Base-by-base conservation (phyloP, 2,113 vertebrate species). In the Zosterops borbonicus region DNA sequence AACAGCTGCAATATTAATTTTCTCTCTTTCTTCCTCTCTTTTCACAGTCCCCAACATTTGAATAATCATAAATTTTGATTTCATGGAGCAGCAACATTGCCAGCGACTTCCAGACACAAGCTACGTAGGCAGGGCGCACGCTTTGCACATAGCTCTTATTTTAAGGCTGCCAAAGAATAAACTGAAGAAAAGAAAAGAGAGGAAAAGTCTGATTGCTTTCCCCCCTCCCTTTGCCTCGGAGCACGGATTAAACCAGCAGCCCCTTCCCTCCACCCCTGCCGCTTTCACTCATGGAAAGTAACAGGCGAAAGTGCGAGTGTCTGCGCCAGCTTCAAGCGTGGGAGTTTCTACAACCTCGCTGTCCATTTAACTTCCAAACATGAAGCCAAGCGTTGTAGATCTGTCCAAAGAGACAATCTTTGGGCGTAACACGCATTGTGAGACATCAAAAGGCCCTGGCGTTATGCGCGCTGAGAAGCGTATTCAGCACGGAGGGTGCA, bases 1-100 rank as follows among this genome's bases (percentile, higher is more conserved):
- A 99, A 99, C 99, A 99, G 99, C 99, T 99, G 99, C 99, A 99
- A 98, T 98, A 99, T 99, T 99, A 98, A 98, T 99, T 99, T 99
- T 98, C 98, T 97, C 97, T 98, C 98, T 98, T 98, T 98, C 97
- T 98, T 98, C 97, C 98, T 97, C 97, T 97, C 98, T 98, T 98
- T 98, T 98, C 98, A 98, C 97, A 98, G 96, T 97, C 95, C 83
- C 83, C 95, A 98, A 97, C 97, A 98, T 98, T 98, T 98, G 97
- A 98, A 98, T 98, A 97, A 98, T 98, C 98, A 98, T 98, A 98
- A 98, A 98, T 98, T 98, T 98, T 97, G 97, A 97, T 98, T 98
- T 98, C 97, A 97, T 97, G 97, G 97, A 96, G 95, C 94, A 89
- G 97, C 97, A 97, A 95, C 97, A 80, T 96, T 96, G 97, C 95